Conservation (phyloP, 2,797 vertebrate species). For the Typhlichthys subterraneus region DNA sequence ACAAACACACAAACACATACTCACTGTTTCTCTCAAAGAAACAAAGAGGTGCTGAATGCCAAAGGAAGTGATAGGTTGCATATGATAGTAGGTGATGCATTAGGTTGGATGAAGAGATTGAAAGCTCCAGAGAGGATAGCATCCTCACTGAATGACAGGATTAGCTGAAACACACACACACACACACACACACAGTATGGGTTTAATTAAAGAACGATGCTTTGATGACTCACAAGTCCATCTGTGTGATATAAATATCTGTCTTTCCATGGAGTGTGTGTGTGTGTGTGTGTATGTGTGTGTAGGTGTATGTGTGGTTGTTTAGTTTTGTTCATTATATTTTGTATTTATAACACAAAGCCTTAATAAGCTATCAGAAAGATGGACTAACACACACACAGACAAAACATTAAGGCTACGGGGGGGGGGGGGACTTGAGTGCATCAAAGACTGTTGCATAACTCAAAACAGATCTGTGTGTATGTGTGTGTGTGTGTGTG, state of each 20-base stretch:
- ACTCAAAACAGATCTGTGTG: conserved; percentile 54
- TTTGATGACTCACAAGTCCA: conserved; percentile 51
- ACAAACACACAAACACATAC: no score
- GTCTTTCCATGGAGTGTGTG: conserved; percentile 5
- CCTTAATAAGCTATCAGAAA: not conserved
- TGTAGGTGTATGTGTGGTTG: not conserved
- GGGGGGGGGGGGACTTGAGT: conserved; percentile 9
- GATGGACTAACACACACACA: conserved; percentile 14
- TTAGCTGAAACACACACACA: conserved; percentile 36
- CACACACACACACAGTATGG: conserved; percentile 19
- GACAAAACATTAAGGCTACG: conserved; percentile 25
- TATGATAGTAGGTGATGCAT: not conserved
- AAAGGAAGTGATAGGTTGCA: no score
- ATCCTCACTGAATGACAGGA: conserved; percentile 34
- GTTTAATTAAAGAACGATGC: conserved; percentile 39
- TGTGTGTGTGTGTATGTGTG: conserved; percentile 15
- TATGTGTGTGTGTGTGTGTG: conserved; percentile 18
- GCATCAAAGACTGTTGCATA: conserved; percentile 44
- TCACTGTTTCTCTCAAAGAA: no score
- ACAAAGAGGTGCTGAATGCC: no score
- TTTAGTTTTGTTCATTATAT: conserved; percentile 16
- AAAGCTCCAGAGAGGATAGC: conserved; percentile 19
- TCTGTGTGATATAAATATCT: conserved; percentile 43
- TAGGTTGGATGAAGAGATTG: conserved; percentile 1
- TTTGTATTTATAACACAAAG: no score